Base-by-base conservation (phyloP, 1,140 invertebrate genomes). In the Drosophila arizonae region DNA sequence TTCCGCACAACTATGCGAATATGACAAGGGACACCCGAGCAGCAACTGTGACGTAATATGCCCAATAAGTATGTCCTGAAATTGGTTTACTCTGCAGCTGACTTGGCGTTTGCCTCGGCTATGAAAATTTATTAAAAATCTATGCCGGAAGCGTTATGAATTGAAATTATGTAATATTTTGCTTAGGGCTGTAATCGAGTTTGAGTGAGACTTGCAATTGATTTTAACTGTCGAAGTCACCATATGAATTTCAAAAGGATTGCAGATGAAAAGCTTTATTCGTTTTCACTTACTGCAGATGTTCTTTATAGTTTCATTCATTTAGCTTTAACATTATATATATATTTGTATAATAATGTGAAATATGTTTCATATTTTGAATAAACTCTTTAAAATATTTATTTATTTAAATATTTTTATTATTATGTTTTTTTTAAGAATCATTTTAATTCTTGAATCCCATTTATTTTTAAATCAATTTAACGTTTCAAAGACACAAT, bases 1-100 rank as follows among this genome's bases (percentile, higher is more conserved):
- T 6, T 1, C 28, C 28, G 0, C 3, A 6, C 13, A n/a, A 39
- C 41, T 55, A 30, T 63, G 33, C 48, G n/a, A 36, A 28, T 67
- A 26, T 39, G 13, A 8, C n/a, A 50, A 33, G 15, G 17, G 50
- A 73, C 6, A 17, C 6, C 55, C 41, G 74, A 66, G 54, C 70
- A 70, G 50, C 64, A 76, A 87, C 79, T 79, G 82, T 86, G 82
- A 86, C 82, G 84, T 87, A 87, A 87, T 86, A 86, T 87, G 81
- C 71, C 64, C 58, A 70, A 63, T 70, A 87, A 86, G 74, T 78
- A 76, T 81, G 68, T 69, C 45, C 52, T 28, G 55, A 15, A 72
- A 61, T 70, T 57, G 68, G 73, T 68, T 82, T 54, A 63, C 41
- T 51, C 51, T 21, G 60, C 45, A 24, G 13, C 46, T 54, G 30